Conservation (phyloP, 2,888 invertebrate species). For the Thumatha senex region DNA sequence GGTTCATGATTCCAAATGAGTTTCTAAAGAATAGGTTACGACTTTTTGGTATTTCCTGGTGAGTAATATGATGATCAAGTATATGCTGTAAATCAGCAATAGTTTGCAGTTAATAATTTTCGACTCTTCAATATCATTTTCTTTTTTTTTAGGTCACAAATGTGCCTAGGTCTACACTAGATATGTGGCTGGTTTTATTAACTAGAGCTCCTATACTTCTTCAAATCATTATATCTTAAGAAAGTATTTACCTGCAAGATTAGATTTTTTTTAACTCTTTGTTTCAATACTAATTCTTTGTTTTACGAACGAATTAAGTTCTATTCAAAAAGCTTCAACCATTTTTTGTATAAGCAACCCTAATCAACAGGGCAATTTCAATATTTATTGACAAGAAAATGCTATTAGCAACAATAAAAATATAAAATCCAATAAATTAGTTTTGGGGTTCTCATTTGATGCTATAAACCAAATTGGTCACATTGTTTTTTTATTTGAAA, state of each 20-base stretch:
- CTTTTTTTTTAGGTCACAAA: too few species aligned
- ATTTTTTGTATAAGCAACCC: constrained; percentile 1
- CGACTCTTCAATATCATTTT: neutral
- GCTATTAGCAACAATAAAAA: constrained; percentile 21
- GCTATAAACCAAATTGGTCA: constrained; percentile 1
- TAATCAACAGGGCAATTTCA: constrained; percentile 13
- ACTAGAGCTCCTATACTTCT: constrained; percentile 1
- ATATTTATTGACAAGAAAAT: constrained; percentile 16
- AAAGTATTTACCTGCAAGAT: too few species aligned
- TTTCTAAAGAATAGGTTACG: constrained; percentile 9
- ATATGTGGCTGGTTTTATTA: constrained; percentile 3
- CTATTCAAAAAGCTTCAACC: neutral
- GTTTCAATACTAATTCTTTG: neutral
- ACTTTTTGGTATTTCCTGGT: constrained; percentile 25
- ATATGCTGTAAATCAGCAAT: neutral
- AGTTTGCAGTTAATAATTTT: neutral
- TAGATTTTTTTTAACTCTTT: too few species aligned
- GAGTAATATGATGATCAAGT: constrained; percentile 18
- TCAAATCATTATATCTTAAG: too few species aligned
- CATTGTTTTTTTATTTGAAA: constrained; percentile 3
- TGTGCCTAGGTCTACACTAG: neutral
- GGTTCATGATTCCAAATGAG: constrained; percentile 2
- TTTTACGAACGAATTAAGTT: neutral
- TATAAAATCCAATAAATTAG: constrained; percentile 1
- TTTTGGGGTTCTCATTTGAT: neutral